phyloP scores from a whole-genome alignment of 2,888 invertebrate species.

The Pinctada fucata region DNA sequence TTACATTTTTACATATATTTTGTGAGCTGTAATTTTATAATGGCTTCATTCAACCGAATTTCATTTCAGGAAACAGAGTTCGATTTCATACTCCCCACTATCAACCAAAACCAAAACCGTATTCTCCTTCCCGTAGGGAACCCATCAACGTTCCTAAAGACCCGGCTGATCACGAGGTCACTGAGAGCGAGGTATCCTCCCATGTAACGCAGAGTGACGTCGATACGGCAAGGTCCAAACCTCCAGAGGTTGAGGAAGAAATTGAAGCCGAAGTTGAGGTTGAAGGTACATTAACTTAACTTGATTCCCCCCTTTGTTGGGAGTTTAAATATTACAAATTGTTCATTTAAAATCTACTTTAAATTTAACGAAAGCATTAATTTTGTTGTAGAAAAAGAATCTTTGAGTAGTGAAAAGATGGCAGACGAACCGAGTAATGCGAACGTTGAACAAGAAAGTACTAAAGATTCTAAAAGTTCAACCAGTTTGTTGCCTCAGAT shows the following conservation, averaged over 20 bases:
- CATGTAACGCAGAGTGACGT: slow-evolving; percentile 5
- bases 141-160: slow-evolving; percentile 22
- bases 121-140: not conserved
- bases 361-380: too few species aligned
- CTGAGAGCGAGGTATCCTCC: slow-evolving; percentile 20
- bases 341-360: too few species aligned
- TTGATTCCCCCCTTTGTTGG: too few species aligned
- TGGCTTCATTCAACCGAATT: not conserved
- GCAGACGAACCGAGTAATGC: not conserved
- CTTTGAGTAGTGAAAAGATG: not conserved
- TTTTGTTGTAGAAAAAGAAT: too few species aligned
- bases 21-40: not conserved
- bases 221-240: not conserved
- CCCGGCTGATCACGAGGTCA: slow-evolving; percentile 3
- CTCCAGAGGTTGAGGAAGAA: slow-evolving; percentile 14
- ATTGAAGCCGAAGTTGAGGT: not conserved
- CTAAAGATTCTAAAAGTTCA: not conserved
- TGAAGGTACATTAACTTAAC: too few species aligned
- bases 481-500: slow-evolving; percentile 5
- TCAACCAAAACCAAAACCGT: slow-evolving; percentile 6
- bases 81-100: slow-evolving; percentile 21
- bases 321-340: too few species aligned
- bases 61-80: slow-evolving; percentile 22
- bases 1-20: too few species aligned
- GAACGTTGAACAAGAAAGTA: not conserved